Conservation (phyloP, 92 coral and sea anemone species). For the Nematostella vectensis region DNA sequence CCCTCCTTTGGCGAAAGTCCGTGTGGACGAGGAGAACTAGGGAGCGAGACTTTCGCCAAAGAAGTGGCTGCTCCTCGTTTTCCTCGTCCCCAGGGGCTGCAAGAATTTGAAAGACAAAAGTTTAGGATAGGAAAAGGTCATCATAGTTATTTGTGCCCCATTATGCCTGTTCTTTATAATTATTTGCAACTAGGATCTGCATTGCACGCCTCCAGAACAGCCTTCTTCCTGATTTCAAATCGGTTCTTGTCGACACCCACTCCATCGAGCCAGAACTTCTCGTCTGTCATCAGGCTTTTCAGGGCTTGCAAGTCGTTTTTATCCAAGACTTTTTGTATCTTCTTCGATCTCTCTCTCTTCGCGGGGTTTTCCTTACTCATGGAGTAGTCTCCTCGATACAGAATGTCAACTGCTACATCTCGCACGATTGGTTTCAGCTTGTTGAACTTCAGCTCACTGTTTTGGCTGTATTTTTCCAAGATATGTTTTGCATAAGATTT, state of each 20-base stretch:
- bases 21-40: too few relatives aligned
- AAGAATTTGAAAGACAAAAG: too few relatives aligned
- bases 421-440: neutral
- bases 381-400: constrained; percentile 10
- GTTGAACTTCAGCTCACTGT: neutral
- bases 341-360: neutral
- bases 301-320: constrained; percentile 1
- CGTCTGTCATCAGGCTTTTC: neutral
- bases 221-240: too few relatives aligned
- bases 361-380: neutral
- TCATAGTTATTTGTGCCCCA: too few relatives aligned
- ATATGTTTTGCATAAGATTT: neutral
- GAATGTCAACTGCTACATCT: constrained; percentile 2
- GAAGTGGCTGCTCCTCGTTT: too few relatives aligned
- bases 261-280: constrained; percentile 2
- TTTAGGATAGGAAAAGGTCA: too few relatives aligned
- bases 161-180: too few relatives aligned
- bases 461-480: neutral
- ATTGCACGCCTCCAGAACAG: too few relatives aligned
- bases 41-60: too few relatives aligned
- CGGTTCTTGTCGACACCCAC: neutral
- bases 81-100: too few relatives aligned
- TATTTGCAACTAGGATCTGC: too few relatives aligned
- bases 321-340: constrained; percentile 2
- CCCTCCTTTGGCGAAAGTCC: too few relatives aligned